phyloP scores from a whole-genome alignment of 2,888 invertebrate species.

The Aporophyla nigra region DNA sequence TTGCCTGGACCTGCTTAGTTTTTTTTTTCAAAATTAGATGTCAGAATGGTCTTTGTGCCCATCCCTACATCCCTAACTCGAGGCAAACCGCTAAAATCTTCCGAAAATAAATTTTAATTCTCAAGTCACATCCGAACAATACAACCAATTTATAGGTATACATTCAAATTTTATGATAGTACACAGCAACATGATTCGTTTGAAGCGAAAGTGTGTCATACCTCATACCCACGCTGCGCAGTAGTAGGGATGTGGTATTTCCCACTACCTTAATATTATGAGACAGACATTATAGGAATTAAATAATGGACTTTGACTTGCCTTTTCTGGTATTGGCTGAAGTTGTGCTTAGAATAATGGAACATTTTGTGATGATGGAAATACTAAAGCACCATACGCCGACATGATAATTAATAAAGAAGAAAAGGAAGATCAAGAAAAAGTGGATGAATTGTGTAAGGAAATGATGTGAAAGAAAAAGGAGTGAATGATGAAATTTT shows the following conservation, averaged over 20 bases:
- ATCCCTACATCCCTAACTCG: not conserved
- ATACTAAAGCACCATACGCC: not conserved
- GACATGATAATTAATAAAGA: not conserved
- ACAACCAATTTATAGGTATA: conserved; percentile 40
- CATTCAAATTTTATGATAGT: conserved; percentile 70
- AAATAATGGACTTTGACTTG: conserved; percentile 51
- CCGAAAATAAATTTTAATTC: not conserved
- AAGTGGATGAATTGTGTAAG: not conserved
- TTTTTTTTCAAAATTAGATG: no score
- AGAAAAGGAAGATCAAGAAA: not conserved
- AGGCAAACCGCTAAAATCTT: not conserved
- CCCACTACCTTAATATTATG: conserved; percentile 67
- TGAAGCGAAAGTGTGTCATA: conserved; percentile 84
- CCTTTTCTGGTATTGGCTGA: not conserved
- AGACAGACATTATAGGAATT: conserved; percentile 58
- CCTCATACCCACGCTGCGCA: conserved; percentile 78
- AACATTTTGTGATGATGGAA: not conserved
- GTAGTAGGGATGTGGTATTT: conserved; percentile 77
- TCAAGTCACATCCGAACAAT: conserved; percentile 41
- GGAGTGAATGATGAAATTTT: not conserved
- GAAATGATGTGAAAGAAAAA: not conserved
- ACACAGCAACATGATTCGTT: conserved; percentile 69
- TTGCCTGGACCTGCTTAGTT: not conserved
- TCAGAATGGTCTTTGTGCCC: not conserved
- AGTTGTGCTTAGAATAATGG: not conserved